A percentile compares a stretch with the other conserved stretches of the same genome.
Evolutionary conservation across 2,797 vertebrate species (phyloP).

Genomic region (Carduelis carduelis): DNA sequence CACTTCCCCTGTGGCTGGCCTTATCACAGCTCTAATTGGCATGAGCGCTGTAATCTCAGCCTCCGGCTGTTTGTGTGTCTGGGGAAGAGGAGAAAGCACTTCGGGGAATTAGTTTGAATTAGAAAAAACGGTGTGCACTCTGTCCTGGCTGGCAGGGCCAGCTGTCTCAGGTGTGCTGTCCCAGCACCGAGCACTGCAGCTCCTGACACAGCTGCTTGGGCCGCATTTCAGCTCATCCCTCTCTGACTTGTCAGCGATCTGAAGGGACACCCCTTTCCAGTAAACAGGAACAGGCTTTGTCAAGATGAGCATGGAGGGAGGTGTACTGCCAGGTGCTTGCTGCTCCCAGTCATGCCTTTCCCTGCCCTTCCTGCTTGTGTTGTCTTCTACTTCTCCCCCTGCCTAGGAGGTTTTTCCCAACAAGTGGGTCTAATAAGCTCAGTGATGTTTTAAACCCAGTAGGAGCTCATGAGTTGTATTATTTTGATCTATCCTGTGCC

Average conservation of each 20-base stretch:
- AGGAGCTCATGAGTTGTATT: not conserved
- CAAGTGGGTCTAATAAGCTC: not conserved
- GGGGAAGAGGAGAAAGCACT: slow-evolving; percentile 3
- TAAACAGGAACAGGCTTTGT: not conserved
- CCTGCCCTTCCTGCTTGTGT: not conserved
- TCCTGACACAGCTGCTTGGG: not conserved
- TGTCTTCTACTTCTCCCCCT: not conserved
- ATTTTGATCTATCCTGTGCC: not conserved
- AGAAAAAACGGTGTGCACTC: not conserved
- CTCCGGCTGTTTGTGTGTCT: slow-evolving; percentile 31
- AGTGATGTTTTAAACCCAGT: not conserved
- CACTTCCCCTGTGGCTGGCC: not conserved
- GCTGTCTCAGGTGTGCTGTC: not conserved
- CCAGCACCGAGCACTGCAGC: not conserved
- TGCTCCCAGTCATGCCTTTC: not conserved
- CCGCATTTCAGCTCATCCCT: accelerated
- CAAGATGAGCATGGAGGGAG: not conserved
- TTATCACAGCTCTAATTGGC: not conserved
- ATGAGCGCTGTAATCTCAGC: not conserved
- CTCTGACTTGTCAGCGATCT: not conserved
- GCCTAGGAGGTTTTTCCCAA: not conserved
- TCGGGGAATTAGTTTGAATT: not conserved
- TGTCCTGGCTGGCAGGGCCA: not conserved
- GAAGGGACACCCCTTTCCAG: not conserved
- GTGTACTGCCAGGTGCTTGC: not conserved